These are phyloP conservation scores for Drosophila setosimentum DNA, from an alignment of 2,888 invertebrate species.

Conservation along the genomic window DNA sequence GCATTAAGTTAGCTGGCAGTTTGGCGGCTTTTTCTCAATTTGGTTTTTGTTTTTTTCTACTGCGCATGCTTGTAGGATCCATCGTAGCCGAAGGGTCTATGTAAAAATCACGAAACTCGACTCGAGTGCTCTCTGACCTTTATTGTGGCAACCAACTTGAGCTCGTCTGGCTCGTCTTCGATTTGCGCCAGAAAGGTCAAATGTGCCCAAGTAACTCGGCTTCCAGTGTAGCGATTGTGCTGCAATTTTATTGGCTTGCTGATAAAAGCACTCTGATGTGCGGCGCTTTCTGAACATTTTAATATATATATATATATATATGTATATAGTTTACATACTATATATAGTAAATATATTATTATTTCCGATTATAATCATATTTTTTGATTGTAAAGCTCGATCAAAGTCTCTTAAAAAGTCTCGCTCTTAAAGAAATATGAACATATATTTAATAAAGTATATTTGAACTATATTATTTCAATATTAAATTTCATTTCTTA, in stretches of 20 bases:
- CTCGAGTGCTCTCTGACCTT: constrained; percentile 48
- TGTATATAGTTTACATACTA: no score
- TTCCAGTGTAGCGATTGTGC: constrained; percentile 22
- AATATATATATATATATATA: neutral
- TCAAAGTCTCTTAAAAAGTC: neutral
- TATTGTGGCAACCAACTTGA: constrained; percentile 32
- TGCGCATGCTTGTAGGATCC: constrained; percentile 61
- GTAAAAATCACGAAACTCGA: constrained; percentile 14
- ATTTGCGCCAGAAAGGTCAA: constrained; percentile 39
- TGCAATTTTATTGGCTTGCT: constrained; percentile 2
- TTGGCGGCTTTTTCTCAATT: constrained; percentile 34
- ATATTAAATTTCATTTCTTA: neutral
- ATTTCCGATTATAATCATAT: neutral
- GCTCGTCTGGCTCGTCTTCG: constrained; percentile 16
- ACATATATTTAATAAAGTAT: neutral
- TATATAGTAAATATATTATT: neutral
- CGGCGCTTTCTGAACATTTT: neutral
- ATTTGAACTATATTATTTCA: neutral
- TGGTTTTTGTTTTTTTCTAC: constrained; percentile 19
- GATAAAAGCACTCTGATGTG: neutral
- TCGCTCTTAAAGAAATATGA: neutral
- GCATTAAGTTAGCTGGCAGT: constrained; percentile 5
- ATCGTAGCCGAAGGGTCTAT: constrained; percentile 23
- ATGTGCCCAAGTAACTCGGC: constrained; percentile 31
- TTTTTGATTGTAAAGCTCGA: neutral